Base-by-base conservation (phyloP, 2,797 vertebrate species). In the Xiphorhynchus erythropygius region DNA sequence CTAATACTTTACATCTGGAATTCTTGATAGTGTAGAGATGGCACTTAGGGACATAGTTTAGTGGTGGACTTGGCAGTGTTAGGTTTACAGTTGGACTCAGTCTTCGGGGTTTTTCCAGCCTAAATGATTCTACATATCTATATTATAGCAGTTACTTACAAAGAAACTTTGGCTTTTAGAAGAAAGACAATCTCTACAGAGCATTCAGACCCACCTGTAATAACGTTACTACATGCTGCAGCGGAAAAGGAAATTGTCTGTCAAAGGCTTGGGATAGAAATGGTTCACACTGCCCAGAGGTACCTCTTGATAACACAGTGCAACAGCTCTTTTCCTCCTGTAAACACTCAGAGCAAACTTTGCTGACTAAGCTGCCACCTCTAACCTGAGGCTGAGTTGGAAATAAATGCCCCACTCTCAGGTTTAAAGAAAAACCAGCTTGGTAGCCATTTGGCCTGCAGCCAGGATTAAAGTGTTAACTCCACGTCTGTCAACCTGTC, bases 401-500 rank as follows among this genome's bases (percentile, higher is more conserved):
- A 93, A 94, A 89, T 62, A 90, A 95, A 84, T 69, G 78, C 84
- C 68, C 65, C 32, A 33, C 85, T 91, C 95, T 97, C 62, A 82
- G 73, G 84, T 97, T 96, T 95, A 94, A 96, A 96, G 95, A 60
- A 91, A 95, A 97, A 96, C 0, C 92, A 87, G 85, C 91, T 94
- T 97, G 88, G 95, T 97, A 95, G 93, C 79, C 90, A 92, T 84
- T 94, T 95, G 94, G 97, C 97, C 97, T 90, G 92, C 96, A 97
- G 97, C 96, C 97, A 96, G 96, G 97, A 97, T 97, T 97, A 97
- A 94, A 94, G 93, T 76, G 94, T 95, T 96, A 97, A 96, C 91
- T 94, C 74, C 87, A 69, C 8, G 79, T 96, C 97, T 95, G 97
- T 98, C 97, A 97, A 95, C 84, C 97, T 98, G 97, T 97, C 97